Evolutionary conservation across 2,797 vertebrate species (phyloP).

Genomic region (Betta splendens): DNA sequence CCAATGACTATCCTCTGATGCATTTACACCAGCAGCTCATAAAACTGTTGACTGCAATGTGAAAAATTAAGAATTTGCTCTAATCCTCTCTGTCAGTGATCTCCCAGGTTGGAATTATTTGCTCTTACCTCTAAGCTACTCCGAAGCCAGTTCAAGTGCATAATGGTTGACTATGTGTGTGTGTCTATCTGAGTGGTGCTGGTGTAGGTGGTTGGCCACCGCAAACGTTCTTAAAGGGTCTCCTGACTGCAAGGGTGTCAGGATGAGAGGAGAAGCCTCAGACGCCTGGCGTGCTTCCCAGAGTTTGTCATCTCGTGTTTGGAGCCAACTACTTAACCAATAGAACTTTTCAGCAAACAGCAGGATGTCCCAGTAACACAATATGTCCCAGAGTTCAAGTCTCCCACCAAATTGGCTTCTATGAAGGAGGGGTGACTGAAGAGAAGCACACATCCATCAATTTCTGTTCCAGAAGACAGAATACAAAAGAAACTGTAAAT

Average conservation of each 20-base stretch:
- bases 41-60: neutral
- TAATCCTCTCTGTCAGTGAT: conserved; percentile 20
- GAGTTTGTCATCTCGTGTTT: conserved; percentile 38
- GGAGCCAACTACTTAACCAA: conserved; percentile 25
- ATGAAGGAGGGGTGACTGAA: conserved; percentile 6
- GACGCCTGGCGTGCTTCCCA: conserved; percentile 47
- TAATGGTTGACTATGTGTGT: conserved; percentile 27
- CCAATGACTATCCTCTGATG: neutral
- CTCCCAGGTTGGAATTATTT: conserved; percentile 18
- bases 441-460: conserved; percentile 12
- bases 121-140: conserved; percentile 28
- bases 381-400: conserved; percentile 25
- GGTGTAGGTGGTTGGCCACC: conserved; percentile 14
- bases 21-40: neutral
- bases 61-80: conserved; percentile 5
- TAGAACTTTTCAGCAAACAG: conserved; percentile 28
- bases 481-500: conserved; percentile 26
- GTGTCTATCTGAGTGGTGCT: conserved; percentile 28
- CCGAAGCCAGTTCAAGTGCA: conserved; percentile 25
- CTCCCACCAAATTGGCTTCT: conserved; percentile 15
- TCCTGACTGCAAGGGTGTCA: conserved; percentile 30
- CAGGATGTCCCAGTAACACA: conserved; percentile 20
- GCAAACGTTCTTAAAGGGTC: conserved; percentile 34
- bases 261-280: conserved; percentile 22
- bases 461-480: conserved; percentile 21